Evolutionary conservation across 2,797 vertebrate genomes (phyloP).

Genomic region (Xenopus petersii): DNA sequence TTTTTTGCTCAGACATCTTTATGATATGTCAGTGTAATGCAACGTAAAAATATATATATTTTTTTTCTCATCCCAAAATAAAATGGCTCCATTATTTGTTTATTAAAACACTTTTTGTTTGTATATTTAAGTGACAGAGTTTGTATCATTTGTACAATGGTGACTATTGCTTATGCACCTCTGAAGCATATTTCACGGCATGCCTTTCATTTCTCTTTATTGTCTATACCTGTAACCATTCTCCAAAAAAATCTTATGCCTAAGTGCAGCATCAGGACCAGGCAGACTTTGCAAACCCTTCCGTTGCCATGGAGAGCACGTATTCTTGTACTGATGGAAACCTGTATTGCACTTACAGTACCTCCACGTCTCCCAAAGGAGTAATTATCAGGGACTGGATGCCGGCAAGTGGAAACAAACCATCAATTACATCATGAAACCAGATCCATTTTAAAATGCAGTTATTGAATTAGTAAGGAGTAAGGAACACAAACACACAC

Average conservation of each 20-base stretch:
- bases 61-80: neutral
- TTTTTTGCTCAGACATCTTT: too few species aligned
- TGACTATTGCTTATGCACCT: neutral
- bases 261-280: slow-evolving; percentile 38
- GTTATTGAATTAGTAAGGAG: slow-evolving; percentile 38
- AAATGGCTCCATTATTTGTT: neutral
- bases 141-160: neutral
- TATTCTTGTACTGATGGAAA: slow-evolving; percentile 45
- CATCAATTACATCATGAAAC: slow-evolving; percentile 48
- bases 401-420: slow-evolving; percentile 46
- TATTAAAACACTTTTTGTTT: neutral
- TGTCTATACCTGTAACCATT: slow-evolving; percentile 10
- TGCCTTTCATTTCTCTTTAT: neutral
- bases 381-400: slow-evolving; percentile 45
- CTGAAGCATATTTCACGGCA: neutral
- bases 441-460: slow-evolving; percentile 44
- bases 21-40: too few species aligned
- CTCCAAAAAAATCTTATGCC: slow-evolving; percentile 16
- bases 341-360: slow-evolving; percentile 47
- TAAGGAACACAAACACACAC: slow-evolving; percentile 26
- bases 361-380: slow-evolving; percentile 44
- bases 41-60: too few species aligned
- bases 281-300: slow-evolving; percentile 37
- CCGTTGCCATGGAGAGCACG: slow-evolving; percentile 45
- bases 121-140: neutral